Base-by-base conservation (phyloP, 2,888 invertebrate species). In the Thelaira solivaga region DNA sequence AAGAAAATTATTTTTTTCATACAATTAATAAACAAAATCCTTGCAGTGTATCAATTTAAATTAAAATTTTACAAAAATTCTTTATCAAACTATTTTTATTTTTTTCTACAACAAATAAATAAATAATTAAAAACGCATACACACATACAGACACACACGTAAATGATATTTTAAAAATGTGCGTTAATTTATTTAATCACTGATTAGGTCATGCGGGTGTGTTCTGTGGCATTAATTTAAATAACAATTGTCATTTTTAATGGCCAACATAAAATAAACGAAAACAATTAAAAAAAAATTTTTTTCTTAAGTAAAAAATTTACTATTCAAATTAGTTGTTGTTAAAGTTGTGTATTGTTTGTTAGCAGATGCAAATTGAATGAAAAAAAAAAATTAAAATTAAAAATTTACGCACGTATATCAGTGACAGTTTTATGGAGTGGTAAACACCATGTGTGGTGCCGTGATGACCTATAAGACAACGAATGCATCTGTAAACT, bases 131-230 rank as follows among this genome's bases (percentile, higher is more conserved):
- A n/a, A n/a, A n/a, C n/a, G n/a, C n/a, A n/a, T n/a, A n/a, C n/a
- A n/a, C n/a, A n/a, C n/a, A n/a, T n/a, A n/a, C n/a, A n/a, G n/a
- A n/a, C n/a, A n/a, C n/a, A n/a, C n/a, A n/a, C n/a, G n/a, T n/a
- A n/a, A n/a, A n/a, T n/a, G n/a, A n/a, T n/a, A n/a, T n/a, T n/a
- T n/a, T n/a, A n/a, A n/a, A n/a, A n/a, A 26, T 26, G 13, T 16
- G 26, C 26, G 13, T 16, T 16, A 49, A 53, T 53, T 34, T n/a
- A 59, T 53, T 34, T n/a, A 59, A 31, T 41, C 59, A 67, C 43
- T 51, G 74, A 67, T 67, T 74, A 74, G 74, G 53, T 74, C 74
- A 74, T 67, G 67, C 67, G 74, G 74, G 74, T 74, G 74, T 67
- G 74, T 74, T 59, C 43, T 41, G 2, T 13, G 39, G 39, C 36